Conservation (phyloP, 2,113 vertebrate species). For the Oenanthe melanoleuca region DNA sequence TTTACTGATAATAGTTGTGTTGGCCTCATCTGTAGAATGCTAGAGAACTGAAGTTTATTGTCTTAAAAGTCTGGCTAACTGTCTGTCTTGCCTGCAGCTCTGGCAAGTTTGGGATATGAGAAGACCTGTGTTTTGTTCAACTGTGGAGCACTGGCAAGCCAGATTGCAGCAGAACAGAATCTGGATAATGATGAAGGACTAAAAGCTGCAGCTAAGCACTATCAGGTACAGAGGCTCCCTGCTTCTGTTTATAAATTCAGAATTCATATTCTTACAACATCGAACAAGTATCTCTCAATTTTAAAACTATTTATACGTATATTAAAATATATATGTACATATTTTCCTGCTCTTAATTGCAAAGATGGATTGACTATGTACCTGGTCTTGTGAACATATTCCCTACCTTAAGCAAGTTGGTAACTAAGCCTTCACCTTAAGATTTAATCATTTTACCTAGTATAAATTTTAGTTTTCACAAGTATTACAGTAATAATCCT, state of each 20-base stretch:
- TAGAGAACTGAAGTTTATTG: background rate
- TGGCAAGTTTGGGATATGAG: conserved; percentile 96
- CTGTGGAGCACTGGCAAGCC: conserved; percentile 92
- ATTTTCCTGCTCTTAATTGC: background rate
- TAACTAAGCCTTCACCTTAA: background rate
- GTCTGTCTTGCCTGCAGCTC: conserved; percentile 76
- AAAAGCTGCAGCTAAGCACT: conserved; percentile 92
- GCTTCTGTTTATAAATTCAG: background rate
- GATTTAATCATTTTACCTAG: background rate
- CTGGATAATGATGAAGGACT: conserved; percentile 95
- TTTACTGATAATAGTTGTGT: background rate
- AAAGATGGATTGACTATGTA: background rate
- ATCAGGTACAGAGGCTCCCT: conserved; percentile 81
- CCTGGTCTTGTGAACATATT: background rate
- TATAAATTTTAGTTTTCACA: background rate
- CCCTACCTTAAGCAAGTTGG: rapidly evolving
- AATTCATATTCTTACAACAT: background rate
- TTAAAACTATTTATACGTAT: background rate
- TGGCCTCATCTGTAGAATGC: background rate
- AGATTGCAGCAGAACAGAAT: conserved; percentile 97
- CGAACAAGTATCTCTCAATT: background rate
- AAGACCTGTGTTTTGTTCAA: conserved; percentile 98
- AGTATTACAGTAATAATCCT: background rate
- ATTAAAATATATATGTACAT: background rate
- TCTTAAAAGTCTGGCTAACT: background rate